Evolutionary conservation across 2,888 invertebrate species (phyloP), one percentile per base, ranked within the genome.

Genomic region (Ormia ochracea): DNA sequence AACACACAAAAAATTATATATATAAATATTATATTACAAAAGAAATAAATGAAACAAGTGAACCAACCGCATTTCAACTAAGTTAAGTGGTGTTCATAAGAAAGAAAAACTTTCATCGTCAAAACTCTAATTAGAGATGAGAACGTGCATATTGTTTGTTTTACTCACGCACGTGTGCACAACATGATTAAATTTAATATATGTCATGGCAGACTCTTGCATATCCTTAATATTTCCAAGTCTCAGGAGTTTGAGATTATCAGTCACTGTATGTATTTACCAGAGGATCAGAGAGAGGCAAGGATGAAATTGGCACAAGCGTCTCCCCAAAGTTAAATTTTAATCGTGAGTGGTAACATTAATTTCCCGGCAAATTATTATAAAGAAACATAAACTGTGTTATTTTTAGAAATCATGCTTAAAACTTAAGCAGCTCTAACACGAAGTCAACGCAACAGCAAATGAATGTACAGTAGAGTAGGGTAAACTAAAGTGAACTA

Each of bases 381-480:
- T n/a, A 19, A 52, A 14, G 10, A 45, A 45, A 45, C 4, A 10
- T 21, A 2, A 56, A 9, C 23, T 23, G 36, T n/a, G 36, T 48
- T 12, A n/a, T 12, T 48, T 12, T 12, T 6, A 14, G 6, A n/a
- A 26, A 23, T 50, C 19, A 9, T 38, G 26, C 9, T 4, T 41
- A 6, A 41, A 3, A 19, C 1, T 3, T 19, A 10, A 9, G 19
- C 43, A 43, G 6, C 43, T 19, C 43, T 43, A 4, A 21, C 21
- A 21, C 21, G 21, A 61, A 50, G 50, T 31, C 17, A 36, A 76
- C 10, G 12, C 23, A 36, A 58, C 50, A 50, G n/a, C 56, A 54
- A 74, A 65, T 38, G 56, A 69, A 65, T 69, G 45, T 74, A 59
- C 74, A 70, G 56, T 41, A 75, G 28, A 65, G 45, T 41, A 63